A percentile compares a stretch with the other conserved stretches of the same genome.
These are phyloP conservation scores for Keiferia lycopersicella DNA, from an alignment of 2,888 invertebrate species.

Conservation along the genomic window DNA sequence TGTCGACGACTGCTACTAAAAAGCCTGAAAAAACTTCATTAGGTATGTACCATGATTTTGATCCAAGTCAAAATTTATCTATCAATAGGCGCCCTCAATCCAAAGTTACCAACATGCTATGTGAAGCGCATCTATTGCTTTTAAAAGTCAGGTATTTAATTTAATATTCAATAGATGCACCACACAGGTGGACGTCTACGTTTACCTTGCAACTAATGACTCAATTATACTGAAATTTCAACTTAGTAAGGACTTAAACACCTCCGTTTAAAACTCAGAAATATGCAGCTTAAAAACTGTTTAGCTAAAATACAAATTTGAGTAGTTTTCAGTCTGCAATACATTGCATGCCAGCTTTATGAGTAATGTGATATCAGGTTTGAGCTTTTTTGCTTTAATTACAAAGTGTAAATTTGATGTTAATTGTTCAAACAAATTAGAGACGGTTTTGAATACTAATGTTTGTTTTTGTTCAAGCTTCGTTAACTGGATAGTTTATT, in stretches of 20 bases:
- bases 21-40: too few species aligned
- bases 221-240: slow-evolving; percentile 56
- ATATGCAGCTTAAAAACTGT: slow-evolving; percentile 23
- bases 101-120: too few species aligned
- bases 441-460: slow-evolving; percentile 38
- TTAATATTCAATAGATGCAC: not conserved
- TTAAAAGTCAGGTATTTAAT: too few species aligned
- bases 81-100: too few species aligned
- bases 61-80: too few species aligned
- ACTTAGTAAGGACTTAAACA: slow-evolving; percentile 32
- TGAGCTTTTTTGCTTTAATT: slow-evolving; percentile 59
- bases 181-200: not conserved
- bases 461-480: not conserved
- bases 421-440: slow-evolving; percentile 57
- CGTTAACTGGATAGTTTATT: slow-evolving; percentile 2
- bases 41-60: too few species aligned
- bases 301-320: slow-evolving; percentile 27
- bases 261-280: slow-evolving; percentile 22
- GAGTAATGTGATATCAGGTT: not conserved
- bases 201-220: slow-evolving; percentile 62
- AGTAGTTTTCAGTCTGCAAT: slow-evolving; percentile 32
- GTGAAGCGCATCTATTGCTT: too few species aligned
- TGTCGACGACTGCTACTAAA: too few species aligned
- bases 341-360: slow-evolving; percentile 39
- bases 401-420: slow-evolving; percentile 56